phyloP scores from a whole-genome alignment of 2,888 invertebrate species.

The Drosophila conformis region DNA sequence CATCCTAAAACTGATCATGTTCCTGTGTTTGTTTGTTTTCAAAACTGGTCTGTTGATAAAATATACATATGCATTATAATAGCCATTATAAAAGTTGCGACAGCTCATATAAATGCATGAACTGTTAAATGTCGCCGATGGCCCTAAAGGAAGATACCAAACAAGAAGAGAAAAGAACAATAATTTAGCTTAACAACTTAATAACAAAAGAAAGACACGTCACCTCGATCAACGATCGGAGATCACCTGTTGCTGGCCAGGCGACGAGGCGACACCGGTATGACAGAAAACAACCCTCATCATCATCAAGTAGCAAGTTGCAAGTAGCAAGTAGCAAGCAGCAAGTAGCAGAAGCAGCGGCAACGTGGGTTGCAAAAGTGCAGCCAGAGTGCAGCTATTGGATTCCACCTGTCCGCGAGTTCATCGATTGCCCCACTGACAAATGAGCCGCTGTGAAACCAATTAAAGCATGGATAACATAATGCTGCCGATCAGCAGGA shows the following conservation, averaged over 20 bases:
- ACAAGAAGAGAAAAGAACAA: constrained; percentile 55
- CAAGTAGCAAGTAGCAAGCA: not conserved
- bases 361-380: constrained; percentile 27
- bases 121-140: constrained; percentile 79
- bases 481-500: constrained; percentile 22
- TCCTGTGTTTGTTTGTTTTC: not conserved
- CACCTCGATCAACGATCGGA: constrained; percentile 37
- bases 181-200: constrained; percentile 82
- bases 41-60: not conserved
- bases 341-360: not conserved
- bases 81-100: constrained; percentile 32
- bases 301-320: constrained; percentile 4
- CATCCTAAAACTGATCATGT: not conserved
- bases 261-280: constrained; percentile 25
- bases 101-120: constrained; percentile 71
- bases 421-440: constrained; percentile 80
- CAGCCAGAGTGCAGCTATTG: constrained; percentile 43
- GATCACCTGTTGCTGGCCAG: constrained; percentile 78
- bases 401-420: constrained; percentile 81
- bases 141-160: constrained; percentile 51
- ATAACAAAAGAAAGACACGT: constrained; percentile 77
- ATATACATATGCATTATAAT: constrained; percentile 39
- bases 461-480: constrained; percentile 79
- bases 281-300: constrained; percentile 49
- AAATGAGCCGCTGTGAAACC: constrained; percentile 81